Evolutionary conservation across 2,113 vertebrate species (phyloP).

Genomic region (Phasianus colchicus): DNA sequence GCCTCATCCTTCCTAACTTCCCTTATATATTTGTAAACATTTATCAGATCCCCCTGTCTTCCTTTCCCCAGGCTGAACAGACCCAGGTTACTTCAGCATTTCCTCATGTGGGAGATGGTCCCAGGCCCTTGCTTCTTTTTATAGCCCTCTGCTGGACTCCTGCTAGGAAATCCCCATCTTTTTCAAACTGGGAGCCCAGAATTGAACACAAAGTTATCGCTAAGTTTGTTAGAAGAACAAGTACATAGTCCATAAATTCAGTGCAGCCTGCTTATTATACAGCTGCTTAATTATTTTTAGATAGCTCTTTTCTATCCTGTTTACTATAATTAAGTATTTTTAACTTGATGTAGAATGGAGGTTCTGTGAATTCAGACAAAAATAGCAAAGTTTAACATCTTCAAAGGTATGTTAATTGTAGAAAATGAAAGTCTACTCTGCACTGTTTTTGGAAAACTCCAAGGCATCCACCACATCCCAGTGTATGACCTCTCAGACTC

Average conservation of each 20-base stretch:
- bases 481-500: not conserved
- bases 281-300: not conserved
- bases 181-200: too few species aligned
- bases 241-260: not conserved
- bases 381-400: not conserved
- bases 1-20: too few species aligned
- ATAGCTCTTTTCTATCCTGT: not conserved
- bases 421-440: not conserved
- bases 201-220: too few species aligned
- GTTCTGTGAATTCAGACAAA: not conserved
- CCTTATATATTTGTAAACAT: too few species aligned
- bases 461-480: not conserved
- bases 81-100: too few species aligned
- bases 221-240: not conserved
- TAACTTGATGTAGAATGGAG: not conserved
- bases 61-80: too few species aligned
- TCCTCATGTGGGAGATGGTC: too few species aligned
- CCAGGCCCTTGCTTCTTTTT: too few species aligned
- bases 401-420: not conserved
- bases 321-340: not conserved
- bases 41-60: too few species aligned
- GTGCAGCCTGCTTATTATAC: not conserved
- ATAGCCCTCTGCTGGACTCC: too few species aligned
- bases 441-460: not conserved
- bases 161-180: too few species aligned